Percentiles rank a stretch among this genome's conserved stretches.
These are phyloP conservation scores for Trichonephila clavipes DNA, from an alignment of 1,140 invertebrate species.

Conservation along the genomic window DNA sequence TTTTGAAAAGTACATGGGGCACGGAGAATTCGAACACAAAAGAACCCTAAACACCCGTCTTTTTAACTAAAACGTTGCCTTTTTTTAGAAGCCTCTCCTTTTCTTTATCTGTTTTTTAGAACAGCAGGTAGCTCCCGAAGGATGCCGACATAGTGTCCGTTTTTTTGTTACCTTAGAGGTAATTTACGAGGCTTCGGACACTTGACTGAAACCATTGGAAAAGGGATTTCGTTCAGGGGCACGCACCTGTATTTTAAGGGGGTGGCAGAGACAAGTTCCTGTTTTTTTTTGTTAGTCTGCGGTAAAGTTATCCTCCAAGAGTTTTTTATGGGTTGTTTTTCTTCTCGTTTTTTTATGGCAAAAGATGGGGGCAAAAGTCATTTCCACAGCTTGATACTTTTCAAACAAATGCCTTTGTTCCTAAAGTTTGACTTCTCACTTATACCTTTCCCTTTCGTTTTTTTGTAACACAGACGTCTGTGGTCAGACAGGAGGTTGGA, in stretches of 20 bases:
- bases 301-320: neutral
- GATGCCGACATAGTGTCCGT: conserved; percentile 17
- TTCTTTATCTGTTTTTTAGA: conserved; percentile 20
- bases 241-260: conserved; percentile 65
- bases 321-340: conserved; percentile 16
- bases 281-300: conserved; percentile 17
- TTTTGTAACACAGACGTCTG: conserved; percentile 63
- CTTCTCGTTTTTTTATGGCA: neutral
- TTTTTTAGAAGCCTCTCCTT: conserved; percentile 34
- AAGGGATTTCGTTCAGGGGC: conserved; percentile 39
- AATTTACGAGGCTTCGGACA: conserved; percentile 62
- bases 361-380: conserved; percentile 36
- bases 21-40: conserved; percentile 49
- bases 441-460: neutral
- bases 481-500: conserved; percentile 55
- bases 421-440: conserved; percentile 68
- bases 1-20: conserved; percentile 61
- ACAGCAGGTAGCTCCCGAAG: conserved; percentile 41
- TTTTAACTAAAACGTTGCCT: neutral
- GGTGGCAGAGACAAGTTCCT: conserved; percentile 1
- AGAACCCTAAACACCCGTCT: conserved; percentile 37
- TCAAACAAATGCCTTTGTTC: conserved; percentile 65
- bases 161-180: conserved; percentile 53
- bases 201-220: neutral
- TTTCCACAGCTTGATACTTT: conserved; percentile 65